Percentiles rank a stretch among this genome's conserved stretches.
Evolutionary conservation across 1,140 invertebrate species (phyloP).

Genomic region (Homalodisca vitripennis): DNA sequence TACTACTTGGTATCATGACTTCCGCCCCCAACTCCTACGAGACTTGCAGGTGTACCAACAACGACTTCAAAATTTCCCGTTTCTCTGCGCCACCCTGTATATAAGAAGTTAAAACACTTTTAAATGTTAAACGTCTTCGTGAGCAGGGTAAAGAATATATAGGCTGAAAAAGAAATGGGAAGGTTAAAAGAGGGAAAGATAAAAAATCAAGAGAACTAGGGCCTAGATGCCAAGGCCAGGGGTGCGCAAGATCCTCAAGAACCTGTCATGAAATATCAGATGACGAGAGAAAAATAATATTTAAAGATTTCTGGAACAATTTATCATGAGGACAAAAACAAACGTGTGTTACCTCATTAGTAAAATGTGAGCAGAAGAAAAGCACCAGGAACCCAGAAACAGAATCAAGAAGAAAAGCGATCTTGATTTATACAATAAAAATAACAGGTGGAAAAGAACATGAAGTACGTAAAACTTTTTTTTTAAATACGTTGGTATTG

Average conservation of each 20-base stretch:
- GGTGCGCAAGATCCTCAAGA: background rate
- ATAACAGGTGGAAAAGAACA: background rate
- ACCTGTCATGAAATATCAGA: background rate
- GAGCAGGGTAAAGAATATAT: too few species aligned
- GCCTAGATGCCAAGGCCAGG: background rate
- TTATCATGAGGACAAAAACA: background rate
- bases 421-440: background rate
- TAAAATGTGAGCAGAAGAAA: background rate
- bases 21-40: too few species aligned
- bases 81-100: too few species aligned
- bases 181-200: background rate
- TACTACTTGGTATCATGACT: too few species aligned
- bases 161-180: too few species aligned
- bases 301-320: background rate
- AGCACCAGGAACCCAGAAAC: background rate
- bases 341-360: background rate
- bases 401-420: too few species aligned
- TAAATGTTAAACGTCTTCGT: too few species aligned
- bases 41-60: too few species aligned
- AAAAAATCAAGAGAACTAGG: background rate
- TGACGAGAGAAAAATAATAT: background rate
- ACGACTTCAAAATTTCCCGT: too few species aligned
- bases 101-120: too few species aligned
- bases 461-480: background rate
- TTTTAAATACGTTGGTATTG: background rate